Evolutionary conservation across 2,113 vertebrate genomes (phyloP).

Genomic region (Urocitellus parryii): DNA sequence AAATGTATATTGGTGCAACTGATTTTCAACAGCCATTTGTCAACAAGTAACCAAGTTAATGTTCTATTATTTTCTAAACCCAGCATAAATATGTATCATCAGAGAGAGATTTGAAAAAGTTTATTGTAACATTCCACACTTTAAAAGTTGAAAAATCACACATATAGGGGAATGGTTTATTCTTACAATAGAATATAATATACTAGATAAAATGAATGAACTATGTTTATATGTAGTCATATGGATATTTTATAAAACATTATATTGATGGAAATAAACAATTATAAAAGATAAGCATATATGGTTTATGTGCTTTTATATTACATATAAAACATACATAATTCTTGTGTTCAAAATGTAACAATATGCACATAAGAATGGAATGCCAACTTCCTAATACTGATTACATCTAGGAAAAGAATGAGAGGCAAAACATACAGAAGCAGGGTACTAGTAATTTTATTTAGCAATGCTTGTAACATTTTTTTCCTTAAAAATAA

Average conservation of each 20-base stretch:
- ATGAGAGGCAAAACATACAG: neutral
- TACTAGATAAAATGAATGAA: neutral
- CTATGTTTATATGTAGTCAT: neutral
- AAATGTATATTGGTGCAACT: neutral
- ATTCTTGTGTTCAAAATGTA: neutral
- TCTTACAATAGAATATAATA: neutral
- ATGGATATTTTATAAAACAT: neutral
- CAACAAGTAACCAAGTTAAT: neutral
- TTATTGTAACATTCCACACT: neutral
- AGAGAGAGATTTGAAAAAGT: neutral
- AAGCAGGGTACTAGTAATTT: neutral
- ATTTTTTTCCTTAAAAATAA: neutral
- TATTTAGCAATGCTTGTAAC: neutral
- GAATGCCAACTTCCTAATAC: neutral
- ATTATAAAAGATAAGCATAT: neutral
- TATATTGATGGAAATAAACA: neutral
- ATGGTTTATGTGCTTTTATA: neutral
- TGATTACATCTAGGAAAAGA: neutral
- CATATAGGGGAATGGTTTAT: neutral
- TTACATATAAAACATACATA: neutral
- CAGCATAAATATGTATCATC: neutral
- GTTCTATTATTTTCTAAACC: neutral
- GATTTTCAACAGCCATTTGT: neutral
- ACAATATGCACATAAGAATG: neutral
- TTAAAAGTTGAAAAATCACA: neutral